These are phyloP conservation scores for Acridotheres tristis DNA, from an alignment of 2,797 vertebrate species.

Conservation along the genomic window DNA sequence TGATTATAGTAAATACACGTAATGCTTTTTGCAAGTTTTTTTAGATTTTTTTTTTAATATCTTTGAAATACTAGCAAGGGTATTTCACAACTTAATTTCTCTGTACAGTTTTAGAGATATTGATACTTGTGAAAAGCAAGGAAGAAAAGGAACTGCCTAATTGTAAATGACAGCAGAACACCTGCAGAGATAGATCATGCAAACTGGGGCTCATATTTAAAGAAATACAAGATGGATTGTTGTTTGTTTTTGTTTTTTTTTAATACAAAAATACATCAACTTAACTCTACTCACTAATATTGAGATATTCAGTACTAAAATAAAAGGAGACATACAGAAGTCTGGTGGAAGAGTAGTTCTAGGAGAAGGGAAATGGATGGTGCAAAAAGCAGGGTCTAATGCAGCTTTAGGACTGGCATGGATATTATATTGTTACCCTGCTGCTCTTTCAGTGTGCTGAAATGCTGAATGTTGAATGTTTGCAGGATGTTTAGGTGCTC, in stretches of 20 bases:
- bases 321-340: neutral
- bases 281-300: neutral
- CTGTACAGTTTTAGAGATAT: neutral
- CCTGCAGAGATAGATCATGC: neutral
- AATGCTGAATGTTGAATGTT: neutral
- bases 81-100: neutral
- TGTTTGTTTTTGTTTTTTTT: neutral
- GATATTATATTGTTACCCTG: neutral
- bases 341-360: neutral
- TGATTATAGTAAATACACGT: neutral
- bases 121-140: neutral
- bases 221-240: neutral
- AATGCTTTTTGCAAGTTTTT: neutral
- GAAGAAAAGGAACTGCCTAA: neutral
- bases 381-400: neutral
- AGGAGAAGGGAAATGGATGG: neutral
- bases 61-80: neutral
- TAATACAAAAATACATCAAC: neutral
- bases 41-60: neutral
- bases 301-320: neutral
- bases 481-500: neutral
- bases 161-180: neutral
- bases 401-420: neutral
- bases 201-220: neutral
- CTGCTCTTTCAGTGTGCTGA: neutral